Base-by-base conservation (phyloP, 2,113 vertebrate genomes). In the Colaptes auratus region DNA sequence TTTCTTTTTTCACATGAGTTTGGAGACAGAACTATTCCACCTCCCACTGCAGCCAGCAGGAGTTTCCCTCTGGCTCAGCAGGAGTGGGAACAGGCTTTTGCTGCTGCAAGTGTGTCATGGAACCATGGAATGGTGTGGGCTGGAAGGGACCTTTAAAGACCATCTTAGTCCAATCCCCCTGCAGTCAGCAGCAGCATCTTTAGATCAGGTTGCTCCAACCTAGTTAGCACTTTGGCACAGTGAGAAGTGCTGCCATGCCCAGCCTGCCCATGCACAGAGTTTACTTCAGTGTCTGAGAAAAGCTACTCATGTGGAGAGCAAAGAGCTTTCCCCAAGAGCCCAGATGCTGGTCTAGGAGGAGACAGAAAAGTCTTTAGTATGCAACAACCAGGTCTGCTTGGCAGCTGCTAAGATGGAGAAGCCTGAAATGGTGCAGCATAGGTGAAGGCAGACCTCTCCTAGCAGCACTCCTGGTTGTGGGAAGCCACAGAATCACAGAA, bases 171-270 rank as follows among this genome's bases (percentile, higher is more conserved):
- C 50, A 52, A 52, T 25, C 50, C 50, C 23, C 7, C 50, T 52
- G 50, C 50, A 13, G 12, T 14, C 9, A 3, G 44, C 46, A 76
- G 53, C 36, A 92, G 67, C 60, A 92, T 52, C 66, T 18, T 0
- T 48, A n/a, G 7, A 36, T 33, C 83, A 79, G 60, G 52, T 19
- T 33, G 58, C 75, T 44, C 31, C 71, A 77, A 74, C 19, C 44
- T 63, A 12, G 21, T 59, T 52, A 60, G 7, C 14, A 1, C 25
- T 79, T 89, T 63, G 86, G 25, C 33, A 52, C n/a, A 52, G 36
- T 13, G 17, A 76, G 25, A 3, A 70, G 7, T 0, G 0, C 56
- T 66, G 15, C 9, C 55, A 59, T 30, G 21, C 50, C 30, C 52
- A 23, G 61, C 27, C 20, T 18, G 7, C 70, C 52, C 28, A 15